These are phyloP conservation scores for Halcyon badia DNA, from an alignment of 2,797 vertebrate species.

Conservation along the genomic window DNA sequence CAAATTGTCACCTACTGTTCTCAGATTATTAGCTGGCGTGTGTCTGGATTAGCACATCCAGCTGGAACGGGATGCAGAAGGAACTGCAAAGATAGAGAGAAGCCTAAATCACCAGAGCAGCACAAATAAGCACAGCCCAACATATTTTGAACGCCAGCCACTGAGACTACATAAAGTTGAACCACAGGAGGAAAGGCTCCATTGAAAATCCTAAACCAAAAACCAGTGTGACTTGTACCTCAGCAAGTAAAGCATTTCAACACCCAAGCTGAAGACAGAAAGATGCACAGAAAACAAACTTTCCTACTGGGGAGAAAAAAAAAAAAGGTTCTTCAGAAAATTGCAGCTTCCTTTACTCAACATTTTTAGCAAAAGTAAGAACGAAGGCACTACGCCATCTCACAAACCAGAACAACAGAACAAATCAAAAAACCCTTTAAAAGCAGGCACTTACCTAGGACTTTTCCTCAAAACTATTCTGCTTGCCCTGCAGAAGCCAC, in stretches of 20 bases:
- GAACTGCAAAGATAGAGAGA: background rate
- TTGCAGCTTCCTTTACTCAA: background rate
- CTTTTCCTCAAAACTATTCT: background rate
- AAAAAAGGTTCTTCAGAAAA: background rate
- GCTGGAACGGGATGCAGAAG: background rate
- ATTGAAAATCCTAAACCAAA: background rate
- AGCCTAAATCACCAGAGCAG: background rate
- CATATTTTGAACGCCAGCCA: background rate
- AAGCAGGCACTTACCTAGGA: background rate
- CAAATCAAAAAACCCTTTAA: background rate
- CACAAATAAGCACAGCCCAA: background rate
- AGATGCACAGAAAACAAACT: background rate
- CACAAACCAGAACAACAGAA: background rate
- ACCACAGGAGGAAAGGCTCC: background rate
- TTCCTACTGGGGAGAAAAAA: background rate
- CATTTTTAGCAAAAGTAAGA: background rate
- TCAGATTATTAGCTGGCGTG: background rate
- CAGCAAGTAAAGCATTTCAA: background rate
- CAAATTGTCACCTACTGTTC: background rate
- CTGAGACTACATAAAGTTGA: background rate
- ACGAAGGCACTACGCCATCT: background rate
- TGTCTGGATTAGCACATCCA: background rate
- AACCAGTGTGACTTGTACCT: rapidly evolving
- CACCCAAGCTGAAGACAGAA: background rate
- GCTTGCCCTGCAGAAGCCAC: background rate